Percentiles rank a stretch among this genome's conserved stretches.
phyloP scores from a whole-genome alignment of 2,888 invertebrate species.

The Steinernema hermaphroditum region DNA sequence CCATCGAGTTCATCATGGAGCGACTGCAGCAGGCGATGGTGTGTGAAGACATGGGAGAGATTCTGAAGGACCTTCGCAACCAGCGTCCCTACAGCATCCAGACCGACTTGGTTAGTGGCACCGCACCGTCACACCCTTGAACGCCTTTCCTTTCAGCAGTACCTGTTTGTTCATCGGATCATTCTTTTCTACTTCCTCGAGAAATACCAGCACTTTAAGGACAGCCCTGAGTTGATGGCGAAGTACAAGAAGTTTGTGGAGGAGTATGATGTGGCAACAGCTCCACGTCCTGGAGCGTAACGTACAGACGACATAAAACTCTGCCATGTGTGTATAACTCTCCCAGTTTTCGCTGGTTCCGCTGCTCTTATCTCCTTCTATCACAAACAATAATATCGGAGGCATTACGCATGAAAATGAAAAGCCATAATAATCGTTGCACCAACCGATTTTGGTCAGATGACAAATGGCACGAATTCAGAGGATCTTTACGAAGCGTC shows the following conservation, averaged over 20 bases:
- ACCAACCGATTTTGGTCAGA: no score
- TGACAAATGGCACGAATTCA: no score
- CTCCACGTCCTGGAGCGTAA: background rate
- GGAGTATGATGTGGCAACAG: slow-evolving; percentile 45
- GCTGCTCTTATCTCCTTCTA: no score
- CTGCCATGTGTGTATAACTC: no score
- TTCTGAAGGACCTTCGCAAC: slow-evolving; percentile 47
- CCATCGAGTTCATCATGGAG: slow-evolving; percentile 46
- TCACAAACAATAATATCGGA: no score
- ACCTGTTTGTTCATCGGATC: slow-evolving; percentile 55
- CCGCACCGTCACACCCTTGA: background rate
- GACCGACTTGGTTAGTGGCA: slow-evolving; percentile 42
- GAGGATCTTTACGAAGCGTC: no score
- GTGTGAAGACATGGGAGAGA: slow-evolving; percentile 46
- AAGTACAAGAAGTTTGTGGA: slow-evolving; percentile 46
- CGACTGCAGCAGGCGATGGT: slow-evolving; percentile 39
- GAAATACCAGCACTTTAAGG: slow-evolving; percentile 37
- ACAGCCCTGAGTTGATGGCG: slow-evolving; percentile 32
- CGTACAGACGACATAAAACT: no score
- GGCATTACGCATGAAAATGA: no score
- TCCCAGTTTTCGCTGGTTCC: no score
- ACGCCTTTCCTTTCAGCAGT: slow-evolving; percentile 39
- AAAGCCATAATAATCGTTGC: no score
- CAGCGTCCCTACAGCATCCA: slow-evolving; percentile 53
- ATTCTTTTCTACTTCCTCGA: slow-evolving; percentile 54